Base-by-base conservation (phyloP, 2,113 vertebrate species). In the Salvelinus alpinus region DNA sequence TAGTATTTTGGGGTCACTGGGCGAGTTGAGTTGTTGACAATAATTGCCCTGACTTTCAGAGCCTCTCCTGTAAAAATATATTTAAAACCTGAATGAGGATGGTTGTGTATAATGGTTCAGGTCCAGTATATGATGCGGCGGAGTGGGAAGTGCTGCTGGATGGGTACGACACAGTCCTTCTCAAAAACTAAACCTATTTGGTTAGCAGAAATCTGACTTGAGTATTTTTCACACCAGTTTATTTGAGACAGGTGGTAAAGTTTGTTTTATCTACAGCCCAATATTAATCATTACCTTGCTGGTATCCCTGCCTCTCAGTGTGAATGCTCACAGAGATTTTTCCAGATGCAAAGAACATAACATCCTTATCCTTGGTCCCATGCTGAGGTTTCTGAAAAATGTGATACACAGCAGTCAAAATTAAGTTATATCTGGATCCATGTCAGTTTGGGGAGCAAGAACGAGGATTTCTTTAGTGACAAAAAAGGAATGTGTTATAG, bases 291-390 rank as follows among this genome's bases (percentile, higher is more conserved):
- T 80, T 87, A 91, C 89, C 91, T 92, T 87, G 92, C 70, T 64
- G 68, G 73, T 89, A 93, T 64, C 88, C 91, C 78, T 86, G 86
- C 62, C 20, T 78, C 25, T 84, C 79, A 3, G 83, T 86, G 65
- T 74, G 70, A 13, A 90, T 82, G 38, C 92, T 80, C 82, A 93
- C 47, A 2, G 87, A 84, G 68, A 91, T 71, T 0, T 48, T 88
- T 77, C 92, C 92, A 62, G 88, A 93, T 13, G 83, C 86, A 76
- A 92, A 90, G 1, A 84, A 31, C 4, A n/a, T 64, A 11, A 91
- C 34, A 4, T 77, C 66, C 81, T 90, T 92, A 18, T 91, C 84
- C 60, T 88, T 90, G 34, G 51, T 44, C 1, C 76, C 82, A 73
- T 85, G 77, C 70, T 90, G 90, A 72, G 88, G 85, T 44, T 83